phyloP scores from a whole-genome alignment of 2,113 vertebrate species.

The Trochalopteron elliotii region DNA sequence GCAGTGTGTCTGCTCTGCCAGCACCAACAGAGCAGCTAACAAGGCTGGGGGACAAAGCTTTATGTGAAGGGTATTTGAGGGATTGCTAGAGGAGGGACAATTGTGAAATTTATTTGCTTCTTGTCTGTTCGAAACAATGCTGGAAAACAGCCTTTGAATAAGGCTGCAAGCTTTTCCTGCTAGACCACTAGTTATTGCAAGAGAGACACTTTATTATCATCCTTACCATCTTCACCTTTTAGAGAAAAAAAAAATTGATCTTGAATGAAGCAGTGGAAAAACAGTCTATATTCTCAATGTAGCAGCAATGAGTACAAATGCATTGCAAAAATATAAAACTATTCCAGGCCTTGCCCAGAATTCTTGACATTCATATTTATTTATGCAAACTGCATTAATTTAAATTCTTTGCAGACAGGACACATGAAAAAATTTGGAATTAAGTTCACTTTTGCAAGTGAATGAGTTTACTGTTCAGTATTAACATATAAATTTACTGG shows the following conservation, averaged over 20 bases:
- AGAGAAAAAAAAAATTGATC: background rate
- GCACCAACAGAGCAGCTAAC: background rate
- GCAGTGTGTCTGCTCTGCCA: background rate
- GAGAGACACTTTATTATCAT: background rate
- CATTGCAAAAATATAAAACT: slow-evolving; percentile 15
- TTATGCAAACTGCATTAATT: slow-evolving; percentile 53
- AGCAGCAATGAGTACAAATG: background rate
- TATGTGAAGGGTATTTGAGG: background rate
- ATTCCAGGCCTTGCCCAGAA: background rate
- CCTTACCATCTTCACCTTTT: no score
- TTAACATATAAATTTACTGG: slow-evolving; percentile 55
- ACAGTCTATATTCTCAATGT: background rate
- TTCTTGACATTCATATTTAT: slow-evolving; percentile 48
- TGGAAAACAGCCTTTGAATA: background rate
- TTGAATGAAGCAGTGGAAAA: background rate
- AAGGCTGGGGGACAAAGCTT: background rate
- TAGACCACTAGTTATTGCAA: background rate
- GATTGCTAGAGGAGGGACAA: background rate
- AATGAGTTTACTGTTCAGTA: slow-evolving; percentile 30
- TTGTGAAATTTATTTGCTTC: background rate
- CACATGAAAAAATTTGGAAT: slow-evolving; percentile 37
- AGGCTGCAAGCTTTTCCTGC: background rate
- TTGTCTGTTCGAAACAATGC: background rate
- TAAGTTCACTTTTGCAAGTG: slow-evolving; percentile 55
- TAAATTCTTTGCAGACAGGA: slow-evolving; percentile 49